Base-by-base conservation (phyloP, 2,888 invertebrate species). In the Parascotia fuliginaria region DNA sequence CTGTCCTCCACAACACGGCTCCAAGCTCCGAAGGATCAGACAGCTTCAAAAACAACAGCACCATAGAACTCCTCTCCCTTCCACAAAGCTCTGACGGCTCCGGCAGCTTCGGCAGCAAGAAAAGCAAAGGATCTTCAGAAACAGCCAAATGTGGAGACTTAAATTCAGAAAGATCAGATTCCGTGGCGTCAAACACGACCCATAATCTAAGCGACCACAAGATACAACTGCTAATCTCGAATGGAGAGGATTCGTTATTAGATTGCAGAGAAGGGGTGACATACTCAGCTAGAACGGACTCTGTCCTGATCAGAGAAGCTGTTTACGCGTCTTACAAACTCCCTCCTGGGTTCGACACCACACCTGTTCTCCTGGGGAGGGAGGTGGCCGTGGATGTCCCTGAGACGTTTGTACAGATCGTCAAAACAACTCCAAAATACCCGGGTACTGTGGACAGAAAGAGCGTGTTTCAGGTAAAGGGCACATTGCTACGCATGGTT, bases 341-440 rank as follows among this genome's bases (percentile, higher is more conserved):
- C 64, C 91, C 92, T 2, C 85, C 90, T 3, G 89, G 90, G 42
- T 90, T 89, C 64, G 90, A 90, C 62, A 83, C 94, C 60, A 91
- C 93, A 13, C 92, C 92, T 53, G 91, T 91, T 49, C 79, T 92
- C 44, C 80, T 91, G 19, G 91, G 91, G 11, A 70, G 95, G 55
- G 95, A 95, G 81, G 92, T 95, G 93, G 96, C 98, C 2, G 97
- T 98, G 50, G 98, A 98, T 85, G 97, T 97, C 60, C 98, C 98
- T 3, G 97, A 97, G 59, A 95, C 95, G 75, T 98, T 97, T 89
- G 95, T 97, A 61, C 97, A 96, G 77, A 94, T 96, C 62, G 95
- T 96, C 82, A 97, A 97, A 93, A 93, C 94, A 1, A 93, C 95
- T 33, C 95, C 95, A 31, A 94, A 95, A 72, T 95, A 95, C 78